Conservation (phyloP, 2,797 vertebrate genomes). For the Octomys mimax region DNA sequence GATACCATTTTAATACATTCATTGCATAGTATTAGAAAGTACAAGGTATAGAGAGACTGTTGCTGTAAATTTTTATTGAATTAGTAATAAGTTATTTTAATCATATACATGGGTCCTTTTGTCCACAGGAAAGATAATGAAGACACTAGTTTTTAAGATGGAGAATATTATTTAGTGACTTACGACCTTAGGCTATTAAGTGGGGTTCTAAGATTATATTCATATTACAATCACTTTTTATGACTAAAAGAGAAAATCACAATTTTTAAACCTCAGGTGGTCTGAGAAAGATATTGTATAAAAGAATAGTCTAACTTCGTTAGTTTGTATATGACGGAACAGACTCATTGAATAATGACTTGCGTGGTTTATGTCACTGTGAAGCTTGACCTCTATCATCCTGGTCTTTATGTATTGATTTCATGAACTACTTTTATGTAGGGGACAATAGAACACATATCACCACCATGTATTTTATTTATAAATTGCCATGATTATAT, state of each 20-base stretch:
- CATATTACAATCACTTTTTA: constrained; percentile 21
- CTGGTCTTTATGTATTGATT: neutral
- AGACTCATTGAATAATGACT: neutral
- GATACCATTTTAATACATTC: neutral
- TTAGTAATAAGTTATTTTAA: constrained; percentile 41
- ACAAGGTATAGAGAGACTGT: neutral
- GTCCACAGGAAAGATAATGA: constrained; percentile 25
- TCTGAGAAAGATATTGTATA: constrained; percentile 1
- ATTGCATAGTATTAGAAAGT: neutral
- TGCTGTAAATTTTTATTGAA: constrained; percentile 15
- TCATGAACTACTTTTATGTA: neutral
- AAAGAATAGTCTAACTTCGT: neutral
- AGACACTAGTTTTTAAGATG: constrained; percentile 31
- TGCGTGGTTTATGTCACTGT: neutral
- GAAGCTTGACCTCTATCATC: neutral
- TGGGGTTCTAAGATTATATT: constrained; percentile 20
- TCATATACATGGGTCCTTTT: constrained; percentile 13
- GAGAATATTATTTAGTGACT: constrained; percentile 20
- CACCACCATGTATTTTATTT: neutral
- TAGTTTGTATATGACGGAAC: neutral
- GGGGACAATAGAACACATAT: neutral
- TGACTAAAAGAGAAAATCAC: neutral
- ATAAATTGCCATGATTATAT: neutral
- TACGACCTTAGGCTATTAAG: constrained; percentile 17
- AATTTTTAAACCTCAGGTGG: neutral